A percentile compares a stretch with the other conserved stretches of the same genome.
Conservation (phyloP, 2,797 vertebrate genomes). For the Acanthornis magna region DNA sequence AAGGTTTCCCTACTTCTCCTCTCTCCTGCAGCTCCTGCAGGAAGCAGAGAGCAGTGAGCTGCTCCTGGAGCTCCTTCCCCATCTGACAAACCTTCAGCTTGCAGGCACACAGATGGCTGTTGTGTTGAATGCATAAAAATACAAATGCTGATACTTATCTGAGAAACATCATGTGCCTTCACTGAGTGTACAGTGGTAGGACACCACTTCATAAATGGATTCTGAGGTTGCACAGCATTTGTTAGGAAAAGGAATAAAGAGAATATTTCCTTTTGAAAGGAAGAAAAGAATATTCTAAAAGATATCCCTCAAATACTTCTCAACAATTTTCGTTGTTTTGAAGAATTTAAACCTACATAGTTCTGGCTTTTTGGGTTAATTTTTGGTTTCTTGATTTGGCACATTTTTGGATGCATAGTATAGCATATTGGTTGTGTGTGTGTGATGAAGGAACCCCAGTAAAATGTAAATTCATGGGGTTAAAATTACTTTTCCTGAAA, state of each 20-base stretch:
- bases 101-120: neutral
- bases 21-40: neutral
- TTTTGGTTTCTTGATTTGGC: neutral
- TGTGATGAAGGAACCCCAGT: neutral
- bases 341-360: neutral
- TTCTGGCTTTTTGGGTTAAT: neutral
- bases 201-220: neutral
- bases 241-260: neutral
- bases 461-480: neutral
- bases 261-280: neutral
- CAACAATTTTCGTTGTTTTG: neutral
- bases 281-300: neutral
- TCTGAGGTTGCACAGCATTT: neutral
- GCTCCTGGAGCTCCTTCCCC: neutral
- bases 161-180: neutral
- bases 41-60: neutral
- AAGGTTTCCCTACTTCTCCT: neutral
- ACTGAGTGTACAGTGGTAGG: neutral
- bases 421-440: neutral
- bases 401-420: neutral
- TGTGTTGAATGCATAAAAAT: neutral
- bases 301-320: neutral
- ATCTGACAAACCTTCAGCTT: accelerated
- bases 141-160: accelerated
- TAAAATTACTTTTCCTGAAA: neutral